A percentile compares a stretch with the other conserved stretches of the same genome.
Conservation (phyloP, 1,140 invertebrate species). For the Nylanderia fulva region DNA sequence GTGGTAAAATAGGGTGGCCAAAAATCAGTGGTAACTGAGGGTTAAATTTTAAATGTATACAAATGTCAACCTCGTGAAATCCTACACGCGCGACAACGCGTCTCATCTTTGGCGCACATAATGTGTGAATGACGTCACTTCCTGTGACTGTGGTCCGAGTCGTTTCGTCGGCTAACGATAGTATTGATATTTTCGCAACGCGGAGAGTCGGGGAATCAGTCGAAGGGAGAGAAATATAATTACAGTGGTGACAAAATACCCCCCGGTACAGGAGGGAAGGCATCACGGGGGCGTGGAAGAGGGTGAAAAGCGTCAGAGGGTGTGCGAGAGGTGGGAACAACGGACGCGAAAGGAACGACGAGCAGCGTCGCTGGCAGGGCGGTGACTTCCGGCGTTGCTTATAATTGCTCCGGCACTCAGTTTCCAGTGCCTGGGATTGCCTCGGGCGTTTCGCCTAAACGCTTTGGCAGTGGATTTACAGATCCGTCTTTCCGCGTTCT, state of each 20-base stretch:
- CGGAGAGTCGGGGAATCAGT: conserved; percentile 59
- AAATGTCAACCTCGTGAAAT: not conserved
- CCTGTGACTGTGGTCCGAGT: conserved; percentile 33
- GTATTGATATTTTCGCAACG: conserved; percentile 77
- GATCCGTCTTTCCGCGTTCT: conserved; percentile 44
- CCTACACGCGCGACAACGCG: not conserved
- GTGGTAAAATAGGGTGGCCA: no score
- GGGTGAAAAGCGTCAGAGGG: conserved; percentile 55
- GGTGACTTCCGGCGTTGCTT: conserved; percentile 81
- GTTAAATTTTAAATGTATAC: no score
- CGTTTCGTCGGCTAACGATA: conserved; percentile 51
- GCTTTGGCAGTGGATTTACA: conserved; percentile 71
- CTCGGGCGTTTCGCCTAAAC: conserved; percentile 74
- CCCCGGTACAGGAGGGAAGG: conserved; percentile 61
- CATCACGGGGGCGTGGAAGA: conserved; percentile 19
- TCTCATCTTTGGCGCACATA: not conserved
- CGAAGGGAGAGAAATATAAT: conserved; percentile 81
- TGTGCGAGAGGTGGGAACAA: conserved; percentile 39
- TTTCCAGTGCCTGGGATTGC: conserved; percentile 69
- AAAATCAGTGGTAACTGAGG: no score
- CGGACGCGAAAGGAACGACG: conserved; percentile 32
- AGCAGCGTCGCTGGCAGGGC: conserved; percentile 27
- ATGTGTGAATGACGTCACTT: conserved; percentile 23
- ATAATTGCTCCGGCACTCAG: conserved; percentile 81
- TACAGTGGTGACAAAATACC: conserved; percentile 82